Evolutionary conservation across 2,797 vertebrate genomes (phyloP).

Genomic region (Capromys pilorides): DNA sequence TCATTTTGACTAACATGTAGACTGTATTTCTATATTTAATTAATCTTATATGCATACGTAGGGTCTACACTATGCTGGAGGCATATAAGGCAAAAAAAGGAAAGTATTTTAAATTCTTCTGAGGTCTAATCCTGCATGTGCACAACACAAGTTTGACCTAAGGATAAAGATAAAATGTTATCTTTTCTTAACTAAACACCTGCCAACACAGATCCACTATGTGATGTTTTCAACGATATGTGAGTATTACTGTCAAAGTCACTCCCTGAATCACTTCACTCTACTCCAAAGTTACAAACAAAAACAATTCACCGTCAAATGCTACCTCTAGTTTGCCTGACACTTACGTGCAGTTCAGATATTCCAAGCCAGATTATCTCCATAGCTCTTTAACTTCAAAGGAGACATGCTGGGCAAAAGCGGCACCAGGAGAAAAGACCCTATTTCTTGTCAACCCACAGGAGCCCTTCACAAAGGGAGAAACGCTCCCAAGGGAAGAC

Average conservation of each 20-base stretch:
- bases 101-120: slow-evolving; percentile 53
- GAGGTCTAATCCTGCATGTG: not conserved
- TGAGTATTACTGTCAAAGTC: slow-evolving; percentile 17
- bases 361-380: not conserved
- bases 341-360: slow-evolving; percentile 25
- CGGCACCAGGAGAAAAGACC: not conserved
- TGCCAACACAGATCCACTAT: slow-evolving; percentile 3
- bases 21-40: slow-evolving; percentile 75
- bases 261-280: not conserved
- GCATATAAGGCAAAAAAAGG: slow-evolving; percentile 15
- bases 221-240: slow-evolving; percentile 5
- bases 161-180: slow-evolving; percentile 16
- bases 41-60: slow-evolving; percentile 71
- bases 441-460: not conserved
- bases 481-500: not conserved
- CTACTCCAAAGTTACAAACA: slow-evolving; percentile 49
- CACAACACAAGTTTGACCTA: slow-evolving; percentile 49
- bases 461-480: not conserved
- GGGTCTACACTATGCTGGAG: slow-evolving; percentile 58
- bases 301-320: slow-evolving; percentile 30
- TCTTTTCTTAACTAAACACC: slow-evolving; percentile 50
- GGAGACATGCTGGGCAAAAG: slow-evolving; percentile 17
- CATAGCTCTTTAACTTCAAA: not conserved
- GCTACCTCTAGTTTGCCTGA: not conserved
- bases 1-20: slow-evolving; percentile 67